Base-by-base conservation (phyloP, 2,888 invertebrate species). In the Brachylomia viminalis region DNA sequence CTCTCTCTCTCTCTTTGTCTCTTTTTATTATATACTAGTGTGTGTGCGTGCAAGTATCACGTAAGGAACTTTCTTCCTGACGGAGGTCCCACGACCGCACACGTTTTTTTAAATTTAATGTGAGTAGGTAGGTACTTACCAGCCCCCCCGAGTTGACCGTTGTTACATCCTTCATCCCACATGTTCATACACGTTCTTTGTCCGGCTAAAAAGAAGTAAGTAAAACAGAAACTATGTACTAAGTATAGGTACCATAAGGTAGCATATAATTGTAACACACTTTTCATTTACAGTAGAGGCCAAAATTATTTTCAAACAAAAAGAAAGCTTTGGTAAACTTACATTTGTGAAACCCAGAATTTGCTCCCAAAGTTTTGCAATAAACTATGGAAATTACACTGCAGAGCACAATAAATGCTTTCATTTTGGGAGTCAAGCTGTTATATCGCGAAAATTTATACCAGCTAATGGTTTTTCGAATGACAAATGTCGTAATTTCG, bases 121-220 rank as follows among this genome's bases (percentile, higher is more conserved):
- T 8, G 7, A 52, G 27, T 45, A 47, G 7, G 4, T 65, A 10
- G 8, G 27, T 49, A 66, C 78, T 87, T 88, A 93, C 96, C 97
- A 68, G 97, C 92, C 20, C 97, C 97, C 8, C 92, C 89, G 0
- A 97, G 88, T 79, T 95, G 95, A 17, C 96, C 96, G 84, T 97
- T 97, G 71, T 94, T 91, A 80, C 97, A 97, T 0, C 97, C 96
- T 27, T 97, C 97, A 84, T 97, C 97, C 93, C 97, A 97, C 92
- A 97, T 92, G 88, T 95, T 95, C 54, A 86, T 83, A 42, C 91
- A 90, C 6, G 72, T 87, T 89, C 85, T 82, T 56, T 87, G 79
- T 38, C 62, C 75, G 27, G 71, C 91, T 90, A 62, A 30, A 77
- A 79, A 38, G 0, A 20, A 47, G 17, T 6, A 45, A 68, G n/a